Base-by-base conservation (phyloP, 2,888 invertebrate species). In the Suillia variegata region DNA sequence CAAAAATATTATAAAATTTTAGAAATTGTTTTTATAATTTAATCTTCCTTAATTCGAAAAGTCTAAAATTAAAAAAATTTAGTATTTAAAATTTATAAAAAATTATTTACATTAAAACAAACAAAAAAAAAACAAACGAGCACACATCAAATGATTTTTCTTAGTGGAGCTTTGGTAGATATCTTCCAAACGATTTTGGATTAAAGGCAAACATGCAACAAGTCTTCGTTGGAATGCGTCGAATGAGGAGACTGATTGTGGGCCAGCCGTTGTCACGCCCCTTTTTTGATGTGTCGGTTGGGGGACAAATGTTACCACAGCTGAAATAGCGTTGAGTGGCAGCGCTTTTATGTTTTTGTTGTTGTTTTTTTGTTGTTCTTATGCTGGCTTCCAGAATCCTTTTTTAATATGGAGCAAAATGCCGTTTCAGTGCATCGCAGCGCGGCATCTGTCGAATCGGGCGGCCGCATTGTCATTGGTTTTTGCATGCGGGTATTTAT, bases 401-500 rank as follows among this genome's bases (percentile, higher is more conserved):
- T 50, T 24, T 50, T 58, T 47, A 26, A 52, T 57, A n/a, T 51
- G 34, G 49, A 22, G n/a, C n/a, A n/a, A n/a, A 60, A 52, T 56
- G 52, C 21, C 56, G 56, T 60, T 53, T 48, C 38, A 49, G 53
- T 60, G 53, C 56, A 60, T 38, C 51, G 31, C 58, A 22, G 15
- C 51, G 48, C 34, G n/a, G 20, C 38, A 47, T 58, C 31, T 31
- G 26, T 26, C 13, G 21, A 6, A 24, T 45, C 38, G 48, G 26
- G 48, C 47, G 17, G 33, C 33, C 47, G 62, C 63, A 60, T 64
- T 67, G 63, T 63, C 58, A 66, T 67, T 67, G 67, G 67, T 55
- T 65, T 66, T 56, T 60, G 51, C 54, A 51, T 49, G 33, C 2
- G 48, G 21, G 47, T 38, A 34, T 31, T 1, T 45, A n/a, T 48